Conservation (phyloP, 2,888 invertebrate species). For the Euproctis similis region DNA sequence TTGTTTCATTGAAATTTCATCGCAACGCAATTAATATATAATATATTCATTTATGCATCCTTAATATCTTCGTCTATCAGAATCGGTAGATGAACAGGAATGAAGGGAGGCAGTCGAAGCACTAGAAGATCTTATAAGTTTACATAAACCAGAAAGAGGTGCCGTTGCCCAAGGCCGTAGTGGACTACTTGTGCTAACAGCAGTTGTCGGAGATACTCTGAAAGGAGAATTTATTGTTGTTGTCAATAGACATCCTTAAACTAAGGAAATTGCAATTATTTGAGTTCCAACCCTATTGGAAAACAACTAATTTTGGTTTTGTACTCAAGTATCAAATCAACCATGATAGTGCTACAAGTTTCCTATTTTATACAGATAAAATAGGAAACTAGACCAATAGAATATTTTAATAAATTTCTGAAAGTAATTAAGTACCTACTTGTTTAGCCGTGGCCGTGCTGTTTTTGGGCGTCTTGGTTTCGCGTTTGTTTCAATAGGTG, state of each 20-base stretch:
- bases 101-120: slow-evolving; percentile 47
- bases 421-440: slow-evolving; percentile 32
- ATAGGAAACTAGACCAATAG: no score
- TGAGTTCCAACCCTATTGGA: no score
- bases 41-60: no score
- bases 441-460: slow-evolving; percentile 48
- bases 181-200: slow-evolving; percentile 46
- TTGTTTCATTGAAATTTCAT: no score
- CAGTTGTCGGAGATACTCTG: slow-evolving; percentile 51
- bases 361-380: no score
- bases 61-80: slow-evolving; percentile 10
- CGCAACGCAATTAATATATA: no score
- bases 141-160: slow-evolving; percentile 51
- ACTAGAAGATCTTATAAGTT: slow-evolving; percentile 50
- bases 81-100: slow-evolving; percentile 41
- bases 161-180: slow-evolving; percentile 67
- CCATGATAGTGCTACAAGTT: no score
- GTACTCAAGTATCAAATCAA: no score
- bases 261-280: no score
- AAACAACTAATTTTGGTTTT: no score
- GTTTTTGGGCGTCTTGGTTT: slow-evolving; percentile 50
- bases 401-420: no score
- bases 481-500: slow-evolving; percentile 31
- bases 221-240: slow-evolving; percentile 7
- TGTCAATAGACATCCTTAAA: no score